These are phyloP conservation scores for Cylloceria caligata DNA, from an alignment of 2,888 invertebrate genomes.

Conservation along the genomic window DNA sequence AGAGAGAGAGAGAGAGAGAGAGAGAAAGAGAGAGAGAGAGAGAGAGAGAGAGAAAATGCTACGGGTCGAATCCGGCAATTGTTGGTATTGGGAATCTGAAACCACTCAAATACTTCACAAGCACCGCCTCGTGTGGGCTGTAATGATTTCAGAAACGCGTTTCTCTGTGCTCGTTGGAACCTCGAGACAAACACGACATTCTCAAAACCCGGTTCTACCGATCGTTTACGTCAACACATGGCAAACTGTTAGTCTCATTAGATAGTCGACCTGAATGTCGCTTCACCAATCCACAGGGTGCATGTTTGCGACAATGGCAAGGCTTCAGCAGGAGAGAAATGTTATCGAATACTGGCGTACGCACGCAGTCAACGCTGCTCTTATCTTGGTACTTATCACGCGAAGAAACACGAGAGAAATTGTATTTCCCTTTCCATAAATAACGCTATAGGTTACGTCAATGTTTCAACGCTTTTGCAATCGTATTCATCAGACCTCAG, in stretches of 20 bases:
- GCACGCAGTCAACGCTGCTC: constrained; percentile 61
- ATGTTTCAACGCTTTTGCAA: constrained; percentile 27
- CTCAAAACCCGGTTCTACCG: neutral
- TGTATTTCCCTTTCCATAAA: constrained; percentile 42
- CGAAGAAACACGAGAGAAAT: constrained; percentile 17
- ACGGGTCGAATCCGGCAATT: constrained; percentile 15
- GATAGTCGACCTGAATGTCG: constrained; percentile 44
- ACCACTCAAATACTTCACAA: neutral
- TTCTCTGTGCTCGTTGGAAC: constrained; percentile 12
- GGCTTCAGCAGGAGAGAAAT: constrained; percentile 33
- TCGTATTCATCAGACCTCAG: constrained; percentile 1
- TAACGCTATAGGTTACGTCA: constrained; percentile 37
- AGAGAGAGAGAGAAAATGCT: constrained; percentile 24
- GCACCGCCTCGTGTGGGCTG: constrained; percentile 8
- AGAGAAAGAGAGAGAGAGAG: constrained; percentile 10
- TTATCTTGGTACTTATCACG: constrained; percentile 38
- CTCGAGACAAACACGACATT: constrained; percentile 14
- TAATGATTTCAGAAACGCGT: constrained; percentile 41
- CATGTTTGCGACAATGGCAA: constrained; percentile 36
- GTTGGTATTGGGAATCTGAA: constrained; percentile 25
- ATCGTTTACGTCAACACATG: constrained; percentile 43
- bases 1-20: neutral
- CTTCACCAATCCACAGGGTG: constrained; percentile 40
- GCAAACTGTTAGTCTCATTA: constrained; percentile 48
- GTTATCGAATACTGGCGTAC: constrained; percentile 38